Evolutionary conservation across 2,113 vertebrate genomes (phyloP), one percentile per base, ranked within the genome.

Genomic region (Carassius auratus): DNA sequence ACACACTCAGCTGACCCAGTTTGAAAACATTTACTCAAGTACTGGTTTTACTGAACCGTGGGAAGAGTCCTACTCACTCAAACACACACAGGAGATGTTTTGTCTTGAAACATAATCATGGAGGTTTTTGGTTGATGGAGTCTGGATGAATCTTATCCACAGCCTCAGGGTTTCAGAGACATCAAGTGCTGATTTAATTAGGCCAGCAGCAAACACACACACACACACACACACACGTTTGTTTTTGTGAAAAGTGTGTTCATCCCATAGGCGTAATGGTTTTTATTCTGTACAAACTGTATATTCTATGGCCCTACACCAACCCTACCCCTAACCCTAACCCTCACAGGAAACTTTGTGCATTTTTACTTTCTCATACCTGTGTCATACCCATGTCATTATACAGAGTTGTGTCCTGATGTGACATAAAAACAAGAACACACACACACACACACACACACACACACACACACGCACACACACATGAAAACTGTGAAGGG

Each of bases 1-100:
- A 61, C 12, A 76, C 14, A 19, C 26, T 19, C 8, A 55, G 71
- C 50, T 87, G 88, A 71, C 86, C 81, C 76, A 89, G 81, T 87
- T 84, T 84, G 71, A 64, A 62, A 74, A 76, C n/a, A 81, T 81
- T 68, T 33, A 76, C 52, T 57, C 81, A 89, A 42, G 59, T 50
- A 75, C 80, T 71, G 66, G 26, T 62, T 62, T 84, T 84, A 26
- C 42, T 84, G 5, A 80, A 62, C 55, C 45, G 21, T 48, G 71
- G 9, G 15, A 75, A 61, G 62, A 69, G 57, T 76, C 77, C 26
- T 68, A n/a, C 68, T 52, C 73, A 76, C 85, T 78, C 57, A 76
- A 64, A 64, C 17, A 87, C 81, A 30, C 26, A n/a, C 61, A 77
- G 73, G 42, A 50, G n/a, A 75, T 75, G n/a, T 48, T 75, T 75